Evolutionary conservation across 2,797 vertebrate genomes (phyloP), one percentile per base, ranked within the genome.

Genomic region (Labroides dimidiatus): DNA sequence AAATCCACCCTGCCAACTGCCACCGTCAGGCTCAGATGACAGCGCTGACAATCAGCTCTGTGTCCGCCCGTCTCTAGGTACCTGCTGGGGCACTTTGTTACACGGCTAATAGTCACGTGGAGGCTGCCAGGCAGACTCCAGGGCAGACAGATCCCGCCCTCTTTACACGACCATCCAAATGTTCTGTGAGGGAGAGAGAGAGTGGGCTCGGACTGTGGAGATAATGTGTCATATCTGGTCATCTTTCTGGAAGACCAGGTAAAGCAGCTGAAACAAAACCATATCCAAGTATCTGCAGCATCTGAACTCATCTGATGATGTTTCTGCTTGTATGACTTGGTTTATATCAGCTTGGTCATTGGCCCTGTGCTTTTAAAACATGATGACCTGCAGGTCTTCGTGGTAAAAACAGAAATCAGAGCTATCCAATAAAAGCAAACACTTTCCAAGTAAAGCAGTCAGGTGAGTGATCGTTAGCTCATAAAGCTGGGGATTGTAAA

Each of bases 1-100:
- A 85, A 86, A 81, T 64, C 42, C 30, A 74, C 78, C 65, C 83
- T 72, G 69, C 86, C 72, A 87, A 82, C 86, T 77, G 80, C 85
- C 79, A 77, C 71, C 67, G 17, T 69, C 53, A 33, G 3, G 73
- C 76, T 89, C 85, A 72, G 79, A 84, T 89, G 75, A 86, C 85
- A 77, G 48, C 23, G 10, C 47, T 72, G 72, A 84, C 85, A 87
- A 84, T 80, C 77, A 58, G 36, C 5, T 17, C 59, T 84, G 64
- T 83, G 81, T 84, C 57, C 24, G 66, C 43, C 27, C 39, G 65
- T 59, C 58, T 71, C 74, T 55, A 53, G 52, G 24, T 73, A 80
- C 84, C 80, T 84, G 65, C 80, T 81, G 76, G 21, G 27, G 60
- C 73, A 74, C 59, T 83, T 82, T 84, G 80, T 77, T 61, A 75